phyloP scores from a whole-genome alignment of 2,113 vertebrate genomes.

The Cavia aperea region DNA sequence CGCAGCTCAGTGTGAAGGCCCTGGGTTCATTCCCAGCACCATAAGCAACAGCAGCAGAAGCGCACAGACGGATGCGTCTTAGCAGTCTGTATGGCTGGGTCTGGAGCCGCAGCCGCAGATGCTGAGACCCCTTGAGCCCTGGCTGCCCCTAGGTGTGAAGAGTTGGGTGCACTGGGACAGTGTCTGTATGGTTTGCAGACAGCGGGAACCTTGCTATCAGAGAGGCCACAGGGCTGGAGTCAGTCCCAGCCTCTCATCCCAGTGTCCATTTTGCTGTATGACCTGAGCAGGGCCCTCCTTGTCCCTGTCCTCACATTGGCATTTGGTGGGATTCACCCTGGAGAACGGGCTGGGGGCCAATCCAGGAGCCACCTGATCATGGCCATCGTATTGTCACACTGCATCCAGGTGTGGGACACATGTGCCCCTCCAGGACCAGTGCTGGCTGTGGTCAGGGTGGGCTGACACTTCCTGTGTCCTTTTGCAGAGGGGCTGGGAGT shows the following conservation, averaged over 20 bases:
- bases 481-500: not conserved
- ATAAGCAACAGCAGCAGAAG: rapidly evolving
- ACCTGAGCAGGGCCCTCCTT: rapidly evolving
- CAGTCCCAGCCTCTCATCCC: not conserved
- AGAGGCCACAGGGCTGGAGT: rapidly evolving
- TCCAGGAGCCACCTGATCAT: rapidly evolving
- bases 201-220: not conserved
- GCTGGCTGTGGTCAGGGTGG: rapidly evolving
- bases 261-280: not conserved
- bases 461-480: rapidly evolving
- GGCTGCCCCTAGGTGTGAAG: not conserved
- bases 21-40: not conserved
- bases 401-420: no score
- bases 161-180: not conserved
- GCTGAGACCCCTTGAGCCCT: rapidly evolving
- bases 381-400: not conserved
- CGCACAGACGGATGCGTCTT: rapidly evolving
- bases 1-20: not conserved
- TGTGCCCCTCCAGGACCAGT: rapidly evolving
- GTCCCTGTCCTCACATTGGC: not conserved
- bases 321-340: not conserved
- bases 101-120: not conserved
- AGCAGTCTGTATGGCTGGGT: rapidly evolving
- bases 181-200: not conserved
- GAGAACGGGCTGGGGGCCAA: rapidly evolving